phyloP scores from a whole-genome alignment of 2,113 vertebrate species.

The Leptodactylus fuscus region DNA sequence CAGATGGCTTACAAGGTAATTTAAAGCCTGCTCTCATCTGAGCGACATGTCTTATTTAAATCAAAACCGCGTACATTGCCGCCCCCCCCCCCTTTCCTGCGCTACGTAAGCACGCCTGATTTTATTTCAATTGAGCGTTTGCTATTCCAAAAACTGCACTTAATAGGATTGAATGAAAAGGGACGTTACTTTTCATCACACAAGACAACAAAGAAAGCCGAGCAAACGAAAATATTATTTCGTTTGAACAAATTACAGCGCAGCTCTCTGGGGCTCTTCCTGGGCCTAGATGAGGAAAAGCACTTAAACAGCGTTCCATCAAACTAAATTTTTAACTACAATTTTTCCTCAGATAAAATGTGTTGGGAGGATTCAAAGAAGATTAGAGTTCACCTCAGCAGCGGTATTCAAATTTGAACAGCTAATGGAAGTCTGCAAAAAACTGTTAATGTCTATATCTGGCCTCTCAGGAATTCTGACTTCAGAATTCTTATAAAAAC shows the following conservation, averaged over 20 bases:
- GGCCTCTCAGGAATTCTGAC: slow-evolving; percentile 80
- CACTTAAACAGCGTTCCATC: slow-evolving; percentile 85
- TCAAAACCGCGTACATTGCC: slow-evolving; percentile 63
- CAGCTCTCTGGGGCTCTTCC: slow-evolving; percentile 78
- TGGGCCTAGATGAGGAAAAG: slow-evolving; percentile 80
- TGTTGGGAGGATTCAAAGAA: slow-evolving; percentile 84
- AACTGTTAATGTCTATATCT: slow-evolving; percentile 82
- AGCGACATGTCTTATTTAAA: slow-evolving; percentile 74
- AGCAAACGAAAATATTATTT: slow-evolving; percentile 87
- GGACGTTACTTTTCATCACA: slow-evolving; percentile 86
- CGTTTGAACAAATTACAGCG: slow-evolving; percentile 83
- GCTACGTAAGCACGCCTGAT: slow-evolving; percentile 71
- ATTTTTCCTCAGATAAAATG: slow-evolving; percentile 79
- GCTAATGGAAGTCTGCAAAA: slow-evolving; percentile 82
- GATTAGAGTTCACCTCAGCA: slow-evolving; percentile 86
- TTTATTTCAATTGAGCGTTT: slow-evolving; percentile 74
- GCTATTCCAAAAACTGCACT: slow-evolving; percentile 72
- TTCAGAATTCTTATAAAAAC: slow-evolving; percentile 85
- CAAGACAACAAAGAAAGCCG: slow-evolving; percentile 81
- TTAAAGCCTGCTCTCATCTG: slow-evolving; percentile 60
- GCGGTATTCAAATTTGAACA: slow-evolving; percentile 85
- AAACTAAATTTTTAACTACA: slow-evolving; percentile 85
- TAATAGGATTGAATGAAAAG: slow-evolving; percentile 82
- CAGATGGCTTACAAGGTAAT: slow-evolving; percentile 62
- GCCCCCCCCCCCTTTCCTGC: slow-evolving; percentile 39